These are phyloP conservation scores for Festucalex cinctus DNA, from an alignment of 2,113 vertebrate genomes.

Conservation along the genomic window DNA sequence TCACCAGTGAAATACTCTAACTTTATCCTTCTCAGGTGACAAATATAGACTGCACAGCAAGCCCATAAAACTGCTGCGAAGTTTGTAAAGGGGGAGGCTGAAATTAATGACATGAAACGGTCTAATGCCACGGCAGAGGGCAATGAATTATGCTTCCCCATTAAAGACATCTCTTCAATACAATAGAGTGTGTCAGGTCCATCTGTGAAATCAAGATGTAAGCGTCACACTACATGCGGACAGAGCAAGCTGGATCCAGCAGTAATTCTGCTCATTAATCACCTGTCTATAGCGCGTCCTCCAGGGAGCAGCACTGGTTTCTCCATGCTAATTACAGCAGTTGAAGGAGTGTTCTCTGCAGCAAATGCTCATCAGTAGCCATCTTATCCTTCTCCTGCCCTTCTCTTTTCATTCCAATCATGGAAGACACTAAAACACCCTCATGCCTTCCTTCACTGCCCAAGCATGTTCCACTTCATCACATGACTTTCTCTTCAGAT, in stretches of 20 bases:
- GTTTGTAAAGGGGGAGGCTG: constrained; percentile 38
- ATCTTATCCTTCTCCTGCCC: constrained; percentile 33
- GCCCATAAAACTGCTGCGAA: constrained; percentile 31
- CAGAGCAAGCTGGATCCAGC: constrained; percentile 32
- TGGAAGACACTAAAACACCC: constrained; percentile 17
- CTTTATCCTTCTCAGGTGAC: constrained; percentile 43
- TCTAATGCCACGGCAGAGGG: constrained; percentile 10
- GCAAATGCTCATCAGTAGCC: constrained; percentile 52
- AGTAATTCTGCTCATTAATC: constrained; percentile 63
- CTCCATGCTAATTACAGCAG: constrained; percentile 51
- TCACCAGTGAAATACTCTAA: constrained; percentile 4
- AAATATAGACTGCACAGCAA: constrained; percentile 37
- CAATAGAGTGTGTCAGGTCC: constrained; percentile 40
- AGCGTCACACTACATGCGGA: constrained; percentile 36
- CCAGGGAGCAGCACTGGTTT: constrained; percentile 32
- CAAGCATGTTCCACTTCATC: constrained; percentile 15
- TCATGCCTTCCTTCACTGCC: constrained; percentile 15
- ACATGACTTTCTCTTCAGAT: constrained; percentile 29
- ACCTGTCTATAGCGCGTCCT: constrained; percentile 49
- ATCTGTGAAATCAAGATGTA: constrained; percentile 36
- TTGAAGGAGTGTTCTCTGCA: constrained; percentile 42
- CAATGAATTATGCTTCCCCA: constrained; percentile 42
- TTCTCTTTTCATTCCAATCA: constrained; percentile 13
- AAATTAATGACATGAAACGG: constrained; percentile 43
- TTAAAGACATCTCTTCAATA: constrained; percentile 39